Base-by-base conservation (phyloP, 92 coral and sea anemone genomes). In the Actinernus sp. region DNA sequence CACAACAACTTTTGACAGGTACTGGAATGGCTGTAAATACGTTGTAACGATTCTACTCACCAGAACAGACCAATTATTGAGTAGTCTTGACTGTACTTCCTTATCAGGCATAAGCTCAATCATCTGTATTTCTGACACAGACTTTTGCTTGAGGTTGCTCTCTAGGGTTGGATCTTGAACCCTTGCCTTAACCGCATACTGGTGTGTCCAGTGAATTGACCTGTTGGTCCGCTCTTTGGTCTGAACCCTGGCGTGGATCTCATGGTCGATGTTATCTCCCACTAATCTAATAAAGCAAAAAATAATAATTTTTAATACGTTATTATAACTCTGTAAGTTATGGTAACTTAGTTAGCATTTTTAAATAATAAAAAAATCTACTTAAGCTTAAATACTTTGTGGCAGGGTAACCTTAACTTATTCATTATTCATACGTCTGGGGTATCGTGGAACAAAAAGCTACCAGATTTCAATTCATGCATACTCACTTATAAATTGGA, bases 181-280 rank as follows among this genome's bases (percentile, higher is more conserved):
- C 36, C 41, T 58, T 14, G 47, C 71, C 14, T 52, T 29, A 12
- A 75, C n/a, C 14, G 77, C 82, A 61, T 31, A 75, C 67, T 82
- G 89, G 34, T 82, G 89, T 2, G 89, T 75, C 89, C 88, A 74
- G 47, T 82, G 82, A 25, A 82, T 46, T 2, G 80, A 73, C 24
- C 58, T 31, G 26, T 59, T 73, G 13, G 32, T 47, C 10, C 31
- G 8, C 16, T 41, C 55, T 25, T 62, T 43, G 1, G 81, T 60
- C 49, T 80, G 86, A 23, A 79, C 53, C 31, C 78, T 45, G 13
- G 87, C 87, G 49, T 71, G 61, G 36, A 43, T 63, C 49, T 49
- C 46, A 28, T 55, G 70, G 58, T 81, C 81, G 3, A 81, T 58
- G 55, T 81, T 72, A 25, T 81, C 87, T 27, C 74, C 75, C 6